These are phyloP conservation scores for Drosophila dunni DNA, from an alignment of 1,140 invertebrate species.

Conservation along the genomic window DNA sequence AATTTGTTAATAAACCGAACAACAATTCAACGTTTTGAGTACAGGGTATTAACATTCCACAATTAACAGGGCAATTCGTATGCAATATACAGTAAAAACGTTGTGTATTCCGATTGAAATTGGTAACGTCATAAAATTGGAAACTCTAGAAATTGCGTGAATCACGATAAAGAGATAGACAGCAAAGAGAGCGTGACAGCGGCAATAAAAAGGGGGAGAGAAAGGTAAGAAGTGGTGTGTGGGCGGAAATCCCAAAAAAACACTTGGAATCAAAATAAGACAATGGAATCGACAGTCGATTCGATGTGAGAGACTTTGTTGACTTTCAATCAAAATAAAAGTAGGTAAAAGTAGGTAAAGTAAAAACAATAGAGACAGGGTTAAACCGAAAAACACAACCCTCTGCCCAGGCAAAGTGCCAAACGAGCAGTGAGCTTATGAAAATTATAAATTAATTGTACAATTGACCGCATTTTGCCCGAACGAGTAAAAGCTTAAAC, in stretches of 20 bases:
- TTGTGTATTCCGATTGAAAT: slow-evolving; percentile 9
- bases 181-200: slow-evolving; percentile 18
- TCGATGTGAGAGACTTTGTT: background rate
- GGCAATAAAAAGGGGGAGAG: background rate
- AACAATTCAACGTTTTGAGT: background rate
- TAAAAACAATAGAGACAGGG: background rate
- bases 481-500: slow-evolving; percentile 30
- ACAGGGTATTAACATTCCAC: slow-evolving; percentile 22
- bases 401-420: slow-evolving; percentile 7
- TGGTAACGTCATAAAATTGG: slow-evolving; percentile 37
- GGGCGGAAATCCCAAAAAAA: slow-evolving; percentile 9
- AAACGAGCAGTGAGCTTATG: slow-evolving; percentile 20
- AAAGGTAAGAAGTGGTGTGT: background rate
- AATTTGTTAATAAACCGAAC: background rate
- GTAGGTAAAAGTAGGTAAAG: background rate
- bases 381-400: background rate
- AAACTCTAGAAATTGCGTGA: slow-evolving; percentile 46
- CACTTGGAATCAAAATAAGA: slow-evolving; percentile 1
- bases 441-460: slow-evolving; percentile 56
- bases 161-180: slow-evolving; percentile 29
- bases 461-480: slow-evolving; percentile 47
- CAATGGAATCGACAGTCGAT: slow-evolving; percentile 5
- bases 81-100: slow-evolving; percentile 29
- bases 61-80: slow-evolving; percentile 41
- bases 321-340: background rate